Base-by-base conservation (phyloP, 2,113 vertebrate genomes). In the Stigmatopora argus region DNA sequence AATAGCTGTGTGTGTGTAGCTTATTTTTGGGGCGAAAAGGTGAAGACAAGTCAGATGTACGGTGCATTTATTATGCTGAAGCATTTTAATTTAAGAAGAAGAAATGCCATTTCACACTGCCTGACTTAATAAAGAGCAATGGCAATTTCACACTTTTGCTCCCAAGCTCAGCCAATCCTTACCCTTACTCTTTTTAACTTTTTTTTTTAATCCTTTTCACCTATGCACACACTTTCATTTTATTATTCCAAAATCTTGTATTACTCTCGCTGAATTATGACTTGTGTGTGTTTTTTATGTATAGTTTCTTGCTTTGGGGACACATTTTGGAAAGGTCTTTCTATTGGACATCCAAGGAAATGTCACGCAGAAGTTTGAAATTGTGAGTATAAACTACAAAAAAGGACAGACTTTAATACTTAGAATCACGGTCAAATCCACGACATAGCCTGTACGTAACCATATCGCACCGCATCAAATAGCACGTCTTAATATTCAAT, bases 281-380 rank as follows among this genome's bases (percentile, higher is more conserved):
- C 31, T 65, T 74, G 77, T 86, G 74, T 87, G 81, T 83, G 55
- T 47, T 88, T 46, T 61, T 45, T 56, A 0, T 55, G 7, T 34
- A 0, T 90, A 99, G 97, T 99, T 99, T 87, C 90, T 99, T 73
- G 95, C 97, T 19, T 78, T 99, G 78, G 97, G 97, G 73, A 99
- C 96, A 0, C 96, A 99, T 88, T 96, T 95, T 79, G 97, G 97
- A 73, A 99, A 98, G 79, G 95, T 98, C 72, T 98, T 92, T 86
- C 92, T 99, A 70, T 89, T 99, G 81, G 97, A 99, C 81, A 89
- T 99, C 85, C 95, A 98, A 75, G 97, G 97, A 77, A 97, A 99
- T 81, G 89, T 95, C 77, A 98, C 95, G 18, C 96, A 98, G 88
- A 97, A 94, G 86, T 97, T 95, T 89, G 96, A 98, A 80, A 93